Base-by-base conservation (phyloP, 2,113 vertebrate genomes). In the Campylomormyrus numenius region DNA sequence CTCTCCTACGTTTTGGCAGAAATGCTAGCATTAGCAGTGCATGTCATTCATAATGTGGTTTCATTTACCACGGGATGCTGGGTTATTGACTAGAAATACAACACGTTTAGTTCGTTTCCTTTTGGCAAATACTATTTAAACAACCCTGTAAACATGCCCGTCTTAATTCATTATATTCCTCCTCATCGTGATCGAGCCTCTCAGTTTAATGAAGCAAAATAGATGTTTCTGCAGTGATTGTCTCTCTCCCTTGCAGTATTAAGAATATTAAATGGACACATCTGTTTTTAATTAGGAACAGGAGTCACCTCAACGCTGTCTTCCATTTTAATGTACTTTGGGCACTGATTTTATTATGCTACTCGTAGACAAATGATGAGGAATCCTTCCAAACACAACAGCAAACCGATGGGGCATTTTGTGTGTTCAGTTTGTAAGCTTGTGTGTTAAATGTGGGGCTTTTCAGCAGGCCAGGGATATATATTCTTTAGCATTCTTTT, bases 211-310 rank as follows among this genome's bases (percentile, higher is more conserved):
- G 96, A 96, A 95, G 94, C 95, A 95, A 95, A 87, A 95, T 95
- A 95, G 94, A 96, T 95, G 95, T 95, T 96, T 96, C 94, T 95
- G 95, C 92, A 90, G 92, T 95, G 95, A 96, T 96, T 95, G 95
- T 96, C 95, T 96, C 95, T 95, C 95, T 95, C 96, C 94, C 95
- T 95, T 94, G 94, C 95, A 95, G 95, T 96, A 96, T 96, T 96
- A 96, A 95, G 95, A 95, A 95, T 95, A 96, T 96, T 96, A 96
- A 96, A 96, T 94, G 96, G 95, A 96, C 96, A 96, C 96, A 96
- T 96, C 96, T 96, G 96, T 96, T 96, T 96, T 96, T 96, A 95
- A 96, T 96, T 96, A 96, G 94, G 93, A 95, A 94, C 94, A 95
- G 95, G 95, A 96, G 95, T 96, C 95, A 96, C 95, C 96, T 95